Percentiles rank a stretch among this genome's conserved stretches.
Evolutionary conservation across 2,888 invertebrate genomes (phyloP).

Genomic region (Drosophila kokeensis): DNA sequence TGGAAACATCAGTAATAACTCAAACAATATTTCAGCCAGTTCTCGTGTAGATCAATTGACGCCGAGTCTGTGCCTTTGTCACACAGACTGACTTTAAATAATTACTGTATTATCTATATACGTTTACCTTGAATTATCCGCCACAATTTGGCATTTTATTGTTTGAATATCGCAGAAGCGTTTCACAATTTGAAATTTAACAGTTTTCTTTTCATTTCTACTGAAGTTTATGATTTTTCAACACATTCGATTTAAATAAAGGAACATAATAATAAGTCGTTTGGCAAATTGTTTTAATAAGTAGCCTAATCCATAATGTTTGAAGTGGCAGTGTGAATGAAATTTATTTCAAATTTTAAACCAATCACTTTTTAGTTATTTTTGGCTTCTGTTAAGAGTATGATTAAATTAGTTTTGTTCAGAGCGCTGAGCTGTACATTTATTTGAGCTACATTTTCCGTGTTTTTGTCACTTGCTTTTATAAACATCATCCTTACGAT

Average conservation of each 20-base stretch:
- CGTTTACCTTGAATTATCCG: not conserved
- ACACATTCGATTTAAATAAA: constrained; percentile 17
- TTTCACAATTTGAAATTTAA: not conserved
- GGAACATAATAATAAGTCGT: constrained; percentile 2
- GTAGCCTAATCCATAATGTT: constrained; percentile 6
- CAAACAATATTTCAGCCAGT: not conserved
- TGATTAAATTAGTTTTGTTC: constrained; percentile 22
- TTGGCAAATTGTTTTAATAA: constrained; percentile 15
- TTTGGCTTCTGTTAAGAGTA: not conserved
- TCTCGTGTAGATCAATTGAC: not conserved
- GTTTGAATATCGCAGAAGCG: not conserved
- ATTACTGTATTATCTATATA: no score
- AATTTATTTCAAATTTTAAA: not conserved
- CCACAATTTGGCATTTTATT: not conserved
- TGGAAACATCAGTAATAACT: constrained; percentile 37
- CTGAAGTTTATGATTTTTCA: not conserved
- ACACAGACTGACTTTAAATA: not conserved
- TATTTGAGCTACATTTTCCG: constrained; percentile 32
- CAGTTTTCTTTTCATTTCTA: not conserved
- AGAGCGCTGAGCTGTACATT: constrained; percentile 22
- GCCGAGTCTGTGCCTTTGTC: not conserved
- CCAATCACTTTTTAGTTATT: not conserved
- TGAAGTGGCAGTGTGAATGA: not conserved
- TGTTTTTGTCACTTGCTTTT: constrained; percentile 7
- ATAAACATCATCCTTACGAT: constrained; percentile 19